phyloP scores from a whole-genome alignment of 2,888 invertebrate species.

The Dichetophora obliterata region DNA sequence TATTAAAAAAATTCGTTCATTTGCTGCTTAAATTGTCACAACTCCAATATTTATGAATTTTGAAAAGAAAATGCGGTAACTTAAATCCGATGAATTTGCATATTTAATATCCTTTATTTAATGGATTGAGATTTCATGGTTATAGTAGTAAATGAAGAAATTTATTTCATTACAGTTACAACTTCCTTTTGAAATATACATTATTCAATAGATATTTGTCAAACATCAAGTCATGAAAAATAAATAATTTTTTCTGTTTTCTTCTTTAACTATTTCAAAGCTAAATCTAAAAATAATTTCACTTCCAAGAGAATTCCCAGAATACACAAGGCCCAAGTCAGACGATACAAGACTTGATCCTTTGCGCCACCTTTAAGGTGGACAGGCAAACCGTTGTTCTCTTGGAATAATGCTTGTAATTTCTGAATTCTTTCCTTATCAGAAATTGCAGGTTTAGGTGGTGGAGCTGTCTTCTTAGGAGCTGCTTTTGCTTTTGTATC shows the following conservation, averaged over 20 bases:
- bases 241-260: constrained; percentile 13
- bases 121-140: no score
- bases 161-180: no score
- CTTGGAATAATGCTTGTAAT: constrained; percentile 48
- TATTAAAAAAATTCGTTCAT: no score
- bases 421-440: constrained; percentile 39
- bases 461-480: background rate
- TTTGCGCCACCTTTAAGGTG: constrained; percentile 69
- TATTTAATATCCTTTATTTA: background rate
- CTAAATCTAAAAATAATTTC: constrained; percentile 44
- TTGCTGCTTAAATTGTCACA: no score
- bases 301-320: constrained; percentile 55
- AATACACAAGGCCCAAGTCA: constrained; percentile 59
- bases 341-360: constrained; percentile 67
- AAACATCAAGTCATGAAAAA: constrained; percentile 29
- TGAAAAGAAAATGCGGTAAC: no score
- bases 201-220: no score
- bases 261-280: constrained; percentile 24
- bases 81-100: no score
- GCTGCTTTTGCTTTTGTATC: background rate
- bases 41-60: background rate
- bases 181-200: no score
- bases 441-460: background rate
- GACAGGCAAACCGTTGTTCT: constrained; percentile 68
- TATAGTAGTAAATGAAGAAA: no score